Percentiles rank a stretch among this genome's conserved stretches.
phyloP scores from a whole-genome alignment of 2,888 invertebrate genomes.

The Erebia aethiops region DNA sequence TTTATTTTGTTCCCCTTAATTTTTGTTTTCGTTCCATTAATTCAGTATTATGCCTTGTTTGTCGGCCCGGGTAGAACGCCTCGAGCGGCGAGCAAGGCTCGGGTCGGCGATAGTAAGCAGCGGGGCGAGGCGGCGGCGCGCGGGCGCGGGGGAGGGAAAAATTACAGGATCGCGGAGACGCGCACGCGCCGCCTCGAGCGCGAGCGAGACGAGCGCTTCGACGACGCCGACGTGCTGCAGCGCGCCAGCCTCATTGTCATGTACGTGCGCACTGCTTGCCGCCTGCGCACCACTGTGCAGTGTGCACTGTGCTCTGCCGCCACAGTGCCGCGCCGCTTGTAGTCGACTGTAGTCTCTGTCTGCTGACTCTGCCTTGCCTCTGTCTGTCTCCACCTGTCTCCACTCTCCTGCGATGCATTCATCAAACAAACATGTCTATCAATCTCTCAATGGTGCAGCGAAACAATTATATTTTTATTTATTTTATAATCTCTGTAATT shows the following conservation, averaged over 20 bases:
- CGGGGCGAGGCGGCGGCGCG: slow-evolving; percentile 46
- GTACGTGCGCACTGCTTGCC: slow-evolving; percentile 82
- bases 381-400: slow-evolving; percentile 8
- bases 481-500: not conserved
- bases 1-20: slow-evolving; percentile 51
- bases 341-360: slow-evolving; percentile 6
- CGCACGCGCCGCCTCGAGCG: slow-evolving; percentile 77
- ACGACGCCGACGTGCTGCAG: slow-evolving; percentile 92
- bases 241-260: slow-evolving; percentile 94
- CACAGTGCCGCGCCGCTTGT: slow-evolving; percentile 30
- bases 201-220: slow-evolving; percentile 85
- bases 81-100: slow-evolving; percentile 58
- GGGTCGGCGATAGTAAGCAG: slow-evolving; percentile 57
- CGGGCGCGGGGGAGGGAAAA: slow-evolving; percentile 62
- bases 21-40: slow-evolving; percentile 48
- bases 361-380: slow-evolving; percentile 19
- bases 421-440: slow-evolving; percentile 31
- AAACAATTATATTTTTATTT: slow-evolving; percentile 7
- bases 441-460: slow-evolving; percentile 10
- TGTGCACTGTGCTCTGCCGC: slow-evolving; percentile 41
- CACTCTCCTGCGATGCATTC: slow-evolving; percentile 32
- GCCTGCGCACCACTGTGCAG: slow-evolving; percentile 34
- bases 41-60: slow-evolving; percentile 53
- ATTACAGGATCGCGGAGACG: slow-evolving; percentile 75
- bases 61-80: slow-evolving; percentile 58